A percentile compares a stretch with the other conserved stretches of the same genome.
Conservation (phyloP, 1,140 invertebrate genomes). For the Probaryconus sp. region DNA sequence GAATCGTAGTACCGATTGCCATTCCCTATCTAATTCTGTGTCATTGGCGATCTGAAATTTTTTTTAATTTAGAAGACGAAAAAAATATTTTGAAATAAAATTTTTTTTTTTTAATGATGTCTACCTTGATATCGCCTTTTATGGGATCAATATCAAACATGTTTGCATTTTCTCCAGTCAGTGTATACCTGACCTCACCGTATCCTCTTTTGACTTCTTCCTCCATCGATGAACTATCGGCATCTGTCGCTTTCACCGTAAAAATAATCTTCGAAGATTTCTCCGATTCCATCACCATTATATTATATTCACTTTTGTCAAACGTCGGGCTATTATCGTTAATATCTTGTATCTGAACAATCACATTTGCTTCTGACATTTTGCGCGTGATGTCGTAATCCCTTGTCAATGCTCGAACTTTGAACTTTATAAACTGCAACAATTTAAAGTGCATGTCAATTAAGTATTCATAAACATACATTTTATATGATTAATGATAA, state of each 20-base stretch:
- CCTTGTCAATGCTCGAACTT: constrained; percentile 84
- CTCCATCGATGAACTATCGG: constrained; percentile 82
- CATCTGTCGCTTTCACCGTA: constrained; percentile 84
- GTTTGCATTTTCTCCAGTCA: constrained; percentile 85
- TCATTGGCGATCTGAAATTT: constrained; percentile 80
- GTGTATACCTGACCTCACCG: constrained; percentile 83
- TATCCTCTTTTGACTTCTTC: constrained; percentile 82
- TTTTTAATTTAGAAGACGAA: background rate
- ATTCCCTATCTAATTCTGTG: constrained; percentile 86
- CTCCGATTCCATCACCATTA: constrained; percentile 84
- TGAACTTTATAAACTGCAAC: constrained; percentile 81
- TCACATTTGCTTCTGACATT: constrained; percentile 83
- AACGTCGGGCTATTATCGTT: constrained; percentile 90
- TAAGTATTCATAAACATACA: too few relatives aligned
- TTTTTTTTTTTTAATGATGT: constrained; percentile 19
- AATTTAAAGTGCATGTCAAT: constrained; percentile 46
- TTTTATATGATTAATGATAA: too few relatives aligned
- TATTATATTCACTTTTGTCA: constrained; percentile 83
- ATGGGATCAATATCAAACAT: constrained; percentile 84
- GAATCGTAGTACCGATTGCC: constrained; percentile 83
- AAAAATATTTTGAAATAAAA: background rate
- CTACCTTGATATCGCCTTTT: constrained; percentile 82
- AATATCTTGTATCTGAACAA: constrained; percentile 84
- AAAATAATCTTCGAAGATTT: constrained; percentile 83
- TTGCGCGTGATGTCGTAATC: constrained; percentile 82